A percentile compares a stretch with the other conserved stretches of the same genome.
phyloP scores from a whole-genome alignment of 1,140 invertebrate species.

The Prorops nasuta region DNA sequence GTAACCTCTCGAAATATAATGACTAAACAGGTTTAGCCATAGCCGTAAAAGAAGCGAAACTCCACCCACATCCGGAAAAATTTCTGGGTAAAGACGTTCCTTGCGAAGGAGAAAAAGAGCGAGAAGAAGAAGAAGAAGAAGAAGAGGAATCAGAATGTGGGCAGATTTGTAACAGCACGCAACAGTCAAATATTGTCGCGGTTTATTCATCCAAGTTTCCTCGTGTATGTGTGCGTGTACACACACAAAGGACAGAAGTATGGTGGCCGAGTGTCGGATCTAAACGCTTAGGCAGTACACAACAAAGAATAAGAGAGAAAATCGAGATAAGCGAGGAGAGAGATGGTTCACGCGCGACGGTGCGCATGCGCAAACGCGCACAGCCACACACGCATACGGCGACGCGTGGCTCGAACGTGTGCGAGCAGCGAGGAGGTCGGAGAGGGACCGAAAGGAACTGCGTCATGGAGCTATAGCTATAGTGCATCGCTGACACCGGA shows the following conservation, averaged over 20 bases:
- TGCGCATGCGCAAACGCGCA: constrained; percentile 13
- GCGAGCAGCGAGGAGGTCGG: too few species aligned
- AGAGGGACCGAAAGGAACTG: constrained; percentile 9
- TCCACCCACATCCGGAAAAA: constrained; percentile 15
- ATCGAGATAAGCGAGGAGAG: too few species aligned
- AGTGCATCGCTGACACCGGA: constrained; percentile 21
- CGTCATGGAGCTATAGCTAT: constrained; percentile 11
- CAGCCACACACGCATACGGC: not conserved
- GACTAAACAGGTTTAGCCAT: too few species aligned
- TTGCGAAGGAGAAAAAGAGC: constrained; percentile 4
- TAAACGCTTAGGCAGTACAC: too few species aligned
- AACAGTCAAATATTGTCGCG: constrained; percentile 28
- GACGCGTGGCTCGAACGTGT: constrained; percentile 2
- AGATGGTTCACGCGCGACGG: too few species aligned
- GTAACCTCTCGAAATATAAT: too few species aligned
- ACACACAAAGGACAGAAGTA: too few species aligned
- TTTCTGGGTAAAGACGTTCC: constrained; percentile 23
- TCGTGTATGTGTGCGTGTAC: too few species aligned
- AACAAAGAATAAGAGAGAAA: too few species aligned
- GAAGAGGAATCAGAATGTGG: constrained; percentile 6
- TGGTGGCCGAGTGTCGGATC: too few species aligned
- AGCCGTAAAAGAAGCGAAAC: too few species aligned
- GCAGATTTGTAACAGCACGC: constrained; percentile 1
- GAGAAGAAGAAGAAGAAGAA: not conserved
- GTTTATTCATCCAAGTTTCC: too few species aligned